phyloP scores from a whole-genome alignment of 2,888 invertebrate species.

The Leptothorax acervorum region DNA sequence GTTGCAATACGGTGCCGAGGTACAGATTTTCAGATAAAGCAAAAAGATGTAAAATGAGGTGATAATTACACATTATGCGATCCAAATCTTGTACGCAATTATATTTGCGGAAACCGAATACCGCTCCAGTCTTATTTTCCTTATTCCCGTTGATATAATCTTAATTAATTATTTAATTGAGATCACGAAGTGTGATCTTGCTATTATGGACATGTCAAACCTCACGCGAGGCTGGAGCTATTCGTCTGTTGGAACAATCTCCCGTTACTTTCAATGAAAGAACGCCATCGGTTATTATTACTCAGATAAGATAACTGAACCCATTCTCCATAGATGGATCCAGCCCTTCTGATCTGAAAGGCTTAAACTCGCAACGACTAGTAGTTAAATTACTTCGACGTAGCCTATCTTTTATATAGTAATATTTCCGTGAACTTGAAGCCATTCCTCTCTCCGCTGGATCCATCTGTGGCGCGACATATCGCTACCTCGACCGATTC shows the following conservation, averaged over 20 bases:
- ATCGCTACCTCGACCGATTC: background rate
- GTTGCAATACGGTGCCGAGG: background rate
- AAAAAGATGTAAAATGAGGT: background rate
- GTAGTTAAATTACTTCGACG: background rate
- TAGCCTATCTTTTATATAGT: background rate
- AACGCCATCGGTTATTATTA: conserved; percentile 12
- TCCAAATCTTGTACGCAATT: background rate
- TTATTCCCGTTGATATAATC: background rate
- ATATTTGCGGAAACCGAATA: background rate
- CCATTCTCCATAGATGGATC: background rate
- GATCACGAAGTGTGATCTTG: background rate
- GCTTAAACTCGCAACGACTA: background rate
- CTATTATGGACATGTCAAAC: background rate
- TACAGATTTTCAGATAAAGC: background rate
- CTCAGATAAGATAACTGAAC: background rate
- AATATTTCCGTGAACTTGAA: background rate
- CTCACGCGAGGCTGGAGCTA: background rate
- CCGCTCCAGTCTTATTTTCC: background rate
- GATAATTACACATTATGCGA: background rate
- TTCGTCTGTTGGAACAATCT: conserved; percentile 11
- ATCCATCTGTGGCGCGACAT: background rate
- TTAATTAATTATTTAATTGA: background rate
- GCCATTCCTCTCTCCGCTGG: background rate
- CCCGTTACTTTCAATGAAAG: background rate
- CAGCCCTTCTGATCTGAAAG: background rate